These are phyloP conservation scores for Stratiomys singularior DNA, from an alignment of 2,888 invertebrate species.

Conservation along the genomic window DNA sequence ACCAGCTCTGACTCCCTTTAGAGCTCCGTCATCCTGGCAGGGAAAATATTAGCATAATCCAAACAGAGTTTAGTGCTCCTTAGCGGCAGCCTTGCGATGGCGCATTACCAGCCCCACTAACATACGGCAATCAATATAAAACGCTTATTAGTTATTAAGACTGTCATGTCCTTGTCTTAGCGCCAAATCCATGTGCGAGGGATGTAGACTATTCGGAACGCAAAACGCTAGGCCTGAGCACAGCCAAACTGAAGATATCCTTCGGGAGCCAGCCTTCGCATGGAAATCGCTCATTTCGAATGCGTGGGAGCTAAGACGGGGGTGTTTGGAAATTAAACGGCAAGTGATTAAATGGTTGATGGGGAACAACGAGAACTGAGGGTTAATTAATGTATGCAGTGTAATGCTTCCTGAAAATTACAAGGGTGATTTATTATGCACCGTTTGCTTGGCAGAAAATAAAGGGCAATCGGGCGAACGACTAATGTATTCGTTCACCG, in stretches of 20 bases:
- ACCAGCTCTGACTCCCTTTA: not conserved
- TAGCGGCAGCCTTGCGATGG: not conserved
- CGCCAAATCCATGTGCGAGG: not conserved
- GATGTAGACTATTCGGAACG: not conserved
- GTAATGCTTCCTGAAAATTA: slow-evolving; percentile 18
- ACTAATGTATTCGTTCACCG: too few relatives aligned
- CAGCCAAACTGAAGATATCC: not conserved
- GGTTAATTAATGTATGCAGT: slow-evolving; percentile 35
- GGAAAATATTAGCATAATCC: slow-evolving; percentile 35
- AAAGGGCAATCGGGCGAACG: too few relatives aligned
- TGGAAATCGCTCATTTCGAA: not conserved
- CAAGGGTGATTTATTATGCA: slow-evolving; percentile 30
- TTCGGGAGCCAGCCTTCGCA: not conserved
- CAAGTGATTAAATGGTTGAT: slow-evolving; percentile 24
- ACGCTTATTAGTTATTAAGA: slow-evolving; percentile 41
- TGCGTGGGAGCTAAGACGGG: not conserved
- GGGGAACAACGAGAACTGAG: not conserved
- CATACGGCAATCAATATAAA: slow-evolving; percentile 23
- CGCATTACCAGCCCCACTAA: not conserved
- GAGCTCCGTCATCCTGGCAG: not conserved
- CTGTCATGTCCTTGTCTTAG: slow-evolving; percentile 27
- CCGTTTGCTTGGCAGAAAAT: not conserved
- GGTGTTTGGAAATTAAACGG: slow-evolving; percentile 33
- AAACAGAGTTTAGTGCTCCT: too few relatives aligned
- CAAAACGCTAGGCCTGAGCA: too few relatives aligned